These are phyloP conservation scores for Reinhardtius hippoglossoides DNA, from an alignment of 2,113 vertebrate species.

Conservation along the genomic window DNA sequence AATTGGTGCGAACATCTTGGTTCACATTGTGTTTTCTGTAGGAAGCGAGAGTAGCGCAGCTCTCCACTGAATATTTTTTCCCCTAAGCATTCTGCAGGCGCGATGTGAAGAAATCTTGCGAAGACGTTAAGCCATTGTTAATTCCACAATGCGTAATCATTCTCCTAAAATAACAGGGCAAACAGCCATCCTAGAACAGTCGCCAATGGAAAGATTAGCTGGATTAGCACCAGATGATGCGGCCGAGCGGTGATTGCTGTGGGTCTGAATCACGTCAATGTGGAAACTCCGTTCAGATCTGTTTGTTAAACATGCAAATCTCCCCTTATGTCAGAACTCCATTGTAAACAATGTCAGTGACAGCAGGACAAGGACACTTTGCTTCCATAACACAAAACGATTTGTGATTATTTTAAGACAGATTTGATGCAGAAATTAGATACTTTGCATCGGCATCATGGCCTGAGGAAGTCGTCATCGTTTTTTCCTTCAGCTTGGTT, in stretches of 20 bases:
- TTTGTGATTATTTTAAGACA: slow-evolving; percentile 23
- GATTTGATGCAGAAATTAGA: too few relatives aligned
- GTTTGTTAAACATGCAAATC: slow-evolving; percentile 56
- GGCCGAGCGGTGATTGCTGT: neutral
- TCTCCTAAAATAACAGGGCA: slow-evolving; percentile 62
- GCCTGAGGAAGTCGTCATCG: slow-evolving; percentile 19
- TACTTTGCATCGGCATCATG: slow-evolving; percentile 1
- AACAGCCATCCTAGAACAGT: slow-evolving; percentile 26
- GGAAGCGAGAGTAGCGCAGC: slow-evolving; percentile 14
- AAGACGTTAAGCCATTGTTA: slow-evolving; percentile 74
- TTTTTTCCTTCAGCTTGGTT: slow-evolving; percentile 40
- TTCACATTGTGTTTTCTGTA: slow-evolving; percentile 48
- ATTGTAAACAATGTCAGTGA: slow-evolving; percentile 14
- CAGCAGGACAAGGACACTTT: slow-evolving; percentile 10
- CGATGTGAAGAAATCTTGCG: slow-evolving; percentile 51
- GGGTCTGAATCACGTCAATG: slow-evolving; percentile 36
- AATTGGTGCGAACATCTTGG: slow-evolving; percentile 60
- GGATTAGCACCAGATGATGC: slow-evolving; percentile 71
- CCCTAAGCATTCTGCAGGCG: slow-evolving; percentile 43
- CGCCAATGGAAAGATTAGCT: slow-evolving; percentile 70
- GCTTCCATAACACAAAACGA: neutral
- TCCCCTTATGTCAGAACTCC: slow-evolving; percentile 11
- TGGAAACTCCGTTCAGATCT: slow-evolving; percentile 39
- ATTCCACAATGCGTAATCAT: slow-evolving; percentile 70
- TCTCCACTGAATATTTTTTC: slow-evolving; percentile 18